Conservation (phyloP, 1,140 invertebrate species). For the Platorchestia sp. region DNA sequence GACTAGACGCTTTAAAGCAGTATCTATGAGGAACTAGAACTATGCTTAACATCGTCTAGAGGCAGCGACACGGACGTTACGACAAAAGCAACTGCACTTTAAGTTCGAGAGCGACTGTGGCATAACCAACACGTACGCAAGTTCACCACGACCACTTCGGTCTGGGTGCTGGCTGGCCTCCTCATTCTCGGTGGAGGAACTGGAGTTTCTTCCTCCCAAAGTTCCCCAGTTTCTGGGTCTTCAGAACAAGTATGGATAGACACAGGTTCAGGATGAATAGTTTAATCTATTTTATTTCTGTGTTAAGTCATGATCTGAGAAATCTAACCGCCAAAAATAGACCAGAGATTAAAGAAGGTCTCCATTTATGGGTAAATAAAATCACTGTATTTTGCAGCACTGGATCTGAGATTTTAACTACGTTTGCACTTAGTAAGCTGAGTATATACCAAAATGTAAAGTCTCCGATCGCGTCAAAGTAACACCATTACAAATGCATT, state of each 20-base stretch:
- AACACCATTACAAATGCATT: neutral
- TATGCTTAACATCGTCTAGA: neutral
- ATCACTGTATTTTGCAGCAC: neutral
- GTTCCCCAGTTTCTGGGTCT: neutral
- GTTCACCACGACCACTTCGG: neutral
- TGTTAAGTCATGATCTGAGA: neutral
- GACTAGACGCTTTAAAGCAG: neutral
- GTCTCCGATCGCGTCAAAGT: neutral
- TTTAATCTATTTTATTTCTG: neutral
- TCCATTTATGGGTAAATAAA: neutral
- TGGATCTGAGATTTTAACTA: neutral
- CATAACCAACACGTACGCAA: neutral
- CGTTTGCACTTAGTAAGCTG: no score
- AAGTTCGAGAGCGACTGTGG: neutral
- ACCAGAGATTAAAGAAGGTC: neutral
- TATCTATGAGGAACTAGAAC: neutral
- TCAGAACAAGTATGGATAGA: neutral
- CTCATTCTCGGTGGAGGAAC: neutral
- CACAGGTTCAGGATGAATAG: neutral
- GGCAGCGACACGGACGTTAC: neutral
- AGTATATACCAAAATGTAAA: no score
- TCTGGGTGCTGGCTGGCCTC: conserved; percentile 17
- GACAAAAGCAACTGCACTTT: no score
- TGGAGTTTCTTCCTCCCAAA: neutral
- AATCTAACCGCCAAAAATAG: neutral